phyloP scores from a whole-genome alignment of 2,888 invertebrate species.

The Drosophila prostipennis region DNA sequence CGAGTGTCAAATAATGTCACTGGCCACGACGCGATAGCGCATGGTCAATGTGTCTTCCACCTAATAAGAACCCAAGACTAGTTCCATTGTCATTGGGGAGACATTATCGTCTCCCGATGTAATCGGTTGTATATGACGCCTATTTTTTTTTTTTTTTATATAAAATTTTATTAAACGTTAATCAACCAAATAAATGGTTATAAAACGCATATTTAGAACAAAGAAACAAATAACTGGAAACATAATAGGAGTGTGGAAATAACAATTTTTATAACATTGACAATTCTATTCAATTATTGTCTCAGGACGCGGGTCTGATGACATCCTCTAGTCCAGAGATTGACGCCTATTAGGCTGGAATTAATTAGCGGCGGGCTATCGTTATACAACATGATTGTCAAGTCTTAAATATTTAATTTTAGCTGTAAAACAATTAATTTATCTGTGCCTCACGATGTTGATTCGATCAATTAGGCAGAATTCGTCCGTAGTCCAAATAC shows the following conservation, averaged over 20 bases:
- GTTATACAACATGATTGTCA: conserved; percentile 40
- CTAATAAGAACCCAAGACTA: conserved; percentile 7
- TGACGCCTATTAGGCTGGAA: conserved; percentile 14
- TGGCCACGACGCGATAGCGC: conserved; percentile 25
- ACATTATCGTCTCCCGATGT: conserved; percentile 18
- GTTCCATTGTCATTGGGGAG: conserved; percentile 13
- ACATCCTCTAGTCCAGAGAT: no score
- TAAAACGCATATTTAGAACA: no score
- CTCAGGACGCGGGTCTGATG: no score
- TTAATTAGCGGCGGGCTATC: conserved; percentile 50
- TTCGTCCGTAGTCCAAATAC: conserved; percentile 38
- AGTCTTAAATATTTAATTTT: conserved; percentile 48
- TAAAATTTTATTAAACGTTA: no score
- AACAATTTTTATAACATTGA: no score
- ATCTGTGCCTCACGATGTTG: conserved; percentile 60
- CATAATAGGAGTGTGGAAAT: no score
- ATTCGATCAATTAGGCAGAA: conserved; percentile 60
- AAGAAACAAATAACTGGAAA: no score
- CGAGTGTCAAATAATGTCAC: conserved; percentile 62
- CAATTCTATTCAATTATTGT: no score
- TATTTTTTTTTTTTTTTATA: no score
- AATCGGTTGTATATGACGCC: conserved; percentile 14
- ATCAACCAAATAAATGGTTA: no score
- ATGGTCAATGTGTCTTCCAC: conserved; percentile 15
- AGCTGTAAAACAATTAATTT: conserved; percentile 66